Percentiles rank a stretch among this genome's conserved stretches.
Evolutionary conservation across 2,888 invertebrate genomes (phyloP).

Genomic region (Dryobotodes eremita): DNA sequence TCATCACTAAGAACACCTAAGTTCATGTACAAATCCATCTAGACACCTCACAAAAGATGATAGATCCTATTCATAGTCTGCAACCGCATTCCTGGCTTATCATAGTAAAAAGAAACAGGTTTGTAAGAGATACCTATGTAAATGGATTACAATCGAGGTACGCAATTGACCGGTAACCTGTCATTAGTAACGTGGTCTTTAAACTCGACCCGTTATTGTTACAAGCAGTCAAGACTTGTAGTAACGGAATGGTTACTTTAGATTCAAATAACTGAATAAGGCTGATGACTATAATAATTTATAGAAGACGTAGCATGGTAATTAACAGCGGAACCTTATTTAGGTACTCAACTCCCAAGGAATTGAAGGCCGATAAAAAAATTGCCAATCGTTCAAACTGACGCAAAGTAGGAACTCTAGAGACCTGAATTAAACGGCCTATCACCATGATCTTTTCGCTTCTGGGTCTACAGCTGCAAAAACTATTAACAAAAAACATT

Average conservation of each 20-base stretch:
- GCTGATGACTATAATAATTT: neutral
- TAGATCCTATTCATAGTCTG: conserved; percentile 48
- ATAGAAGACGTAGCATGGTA: neutral
- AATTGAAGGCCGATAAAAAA: conserved; percentile 23
- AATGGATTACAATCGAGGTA: conserved; percentile 48
- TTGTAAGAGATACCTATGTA: conserved; percentile 39
- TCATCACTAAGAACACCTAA: neutral
- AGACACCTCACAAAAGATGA: conserved; percentile 37
- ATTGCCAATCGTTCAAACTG: conserved; percentile 1
- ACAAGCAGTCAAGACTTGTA: neutral
- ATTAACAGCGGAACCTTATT: neutral
- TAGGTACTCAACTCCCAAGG: neutral
- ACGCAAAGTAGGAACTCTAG: conserved; percentile 39
- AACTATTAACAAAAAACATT: conserved; percentile 45
- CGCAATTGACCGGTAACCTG: conserved; percentile 35
- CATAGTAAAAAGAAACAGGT: conserved; percentile 52
- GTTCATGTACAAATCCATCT: conserved; percentile 4
- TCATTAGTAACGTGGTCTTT: conserved; percentile 40
- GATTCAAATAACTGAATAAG: neutral
- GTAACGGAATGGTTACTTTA: neutral
- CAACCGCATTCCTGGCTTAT: conserved; percentile 46
- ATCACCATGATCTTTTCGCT: conserved; percentile 48
- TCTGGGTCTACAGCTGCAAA: conserved; percentile 48
- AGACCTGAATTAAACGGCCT: conserved; percentile 43
- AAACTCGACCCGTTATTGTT: conserved; percentile 30